A percentile compares a stretch with the other conserved stretches of the same genome.
Evolutionary conservation across 2,113 vertebrate species (phyloP).

Genomic region (Platycercus adscitus): DNA sequence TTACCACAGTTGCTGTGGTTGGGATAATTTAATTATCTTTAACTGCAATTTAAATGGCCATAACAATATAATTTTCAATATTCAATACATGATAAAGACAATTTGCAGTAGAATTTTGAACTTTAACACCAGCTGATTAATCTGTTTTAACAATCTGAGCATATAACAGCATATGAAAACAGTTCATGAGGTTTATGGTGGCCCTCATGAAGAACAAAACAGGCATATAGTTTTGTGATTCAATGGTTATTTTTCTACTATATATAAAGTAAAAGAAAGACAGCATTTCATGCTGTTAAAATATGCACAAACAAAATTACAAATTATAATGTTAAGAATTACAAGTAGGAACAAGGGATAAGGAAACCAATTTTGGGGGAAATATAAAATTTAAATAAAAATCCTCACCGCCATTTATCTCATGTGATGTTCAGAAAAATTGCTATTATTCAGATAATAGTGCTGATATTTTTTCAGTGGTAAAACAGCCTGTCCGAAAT

Average conservation of each 20-base stretch:
- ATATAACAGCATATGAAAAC: background rate
- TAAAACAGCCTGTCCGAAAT: background rate
- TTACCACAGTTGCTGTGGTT: background rate
- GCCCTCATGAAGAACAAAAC: background rate
- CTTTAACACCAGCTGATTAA: conserved; percentile 23
- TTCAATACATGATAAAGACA: conserved; percentile 8
- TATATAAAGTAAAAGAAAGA: background rate
- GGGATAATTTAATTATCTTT: conserved; percentile 39
- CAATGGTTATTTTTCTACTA: background rate
- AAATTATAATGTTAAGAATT: background rate
- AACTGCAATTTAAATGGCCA: conserved; percentile 13
- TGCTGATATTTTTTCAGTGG: background rate
- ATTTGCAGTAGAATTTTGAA: background rate
- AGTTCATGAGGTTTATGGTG: background rate
- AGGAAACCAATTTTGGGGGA: background rate
- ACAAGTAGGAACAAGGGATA: background rate
- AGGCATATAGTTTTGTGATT: background rate
- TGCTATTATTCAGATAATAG: background rate
- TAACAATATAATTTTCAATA: conserved; percentile 20
- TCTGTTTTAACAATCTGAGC: background rate
- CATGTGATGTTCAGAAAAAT: background rate
- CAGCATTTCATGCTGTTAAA: background rate
- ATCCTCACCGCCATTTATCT: background rate
- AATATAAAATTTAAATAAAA: background rate
- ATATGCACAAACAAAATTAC: background rate